Conservation (phyloP, 1,140 invertebrate species). For the Ceratitis capitata region DNA sequence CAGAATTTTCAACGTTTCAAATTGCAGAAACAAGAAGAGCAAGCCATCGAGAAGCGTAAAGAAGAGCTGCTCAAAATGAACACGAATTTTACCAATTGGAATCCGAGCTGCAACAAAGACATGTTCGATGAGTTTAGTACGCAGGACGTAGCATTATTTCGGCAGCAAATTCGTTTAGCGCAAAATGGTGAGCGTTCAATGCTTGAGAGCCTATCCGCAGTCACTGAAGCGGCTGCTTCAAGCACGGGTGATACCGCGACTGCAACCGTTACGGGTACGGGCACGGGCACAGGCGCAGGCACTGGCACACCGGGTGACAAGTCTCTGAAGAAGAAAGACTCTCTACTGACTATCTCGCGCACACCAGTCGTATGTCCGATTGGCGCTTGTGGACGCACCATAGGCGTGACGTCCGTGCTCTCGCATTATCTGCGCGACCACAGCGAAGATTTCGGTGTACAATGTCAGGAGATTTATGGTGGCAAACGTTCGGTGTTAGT, state of each 20-base stretch:
- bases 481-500: constrained; percentile 39
- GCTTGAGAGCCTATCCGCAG: background rate
- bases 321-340: background rate
- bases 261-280: background rate
- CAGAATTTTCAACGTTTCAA: constrained; percentile 41
- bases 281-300: background rate
- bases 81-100: constrained; percentile 31
- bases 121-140: constrained; percentile 43
- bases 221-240: background rate
- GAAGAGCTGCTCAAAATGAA: constrained; percentile 41
- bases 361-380: constrained; percentile 44
- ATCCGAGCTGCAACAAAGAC: background rate
- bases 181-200: constrained; percentile 31
- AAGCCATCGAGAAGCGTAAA: constrained; percentile 3
- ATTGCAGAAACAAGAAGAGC: constrained; percentile 22
- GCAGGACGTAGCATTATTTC: constrained; percentile 40
- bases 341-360: constrained; percentile 20
- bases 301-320: too few relatives aligned
- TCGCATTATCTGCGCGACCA: constrained; percentile 45
- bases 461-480: constrained; percentile 41
- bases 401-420: constrained; percentile 42
- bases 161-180: constrained; percentile 25
- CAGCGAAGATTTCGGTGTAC: constrained; percentile 42
- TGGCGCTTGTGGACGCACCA: constrained; percentile 30
- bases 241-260: background rate